Percentiles rank a stretch among this genome's conserved stretches.
Evolutionary conservation across 2,797 vertebrate species (phyloP).

Genomic region (Melanotaenia pygmaea): DNA sequence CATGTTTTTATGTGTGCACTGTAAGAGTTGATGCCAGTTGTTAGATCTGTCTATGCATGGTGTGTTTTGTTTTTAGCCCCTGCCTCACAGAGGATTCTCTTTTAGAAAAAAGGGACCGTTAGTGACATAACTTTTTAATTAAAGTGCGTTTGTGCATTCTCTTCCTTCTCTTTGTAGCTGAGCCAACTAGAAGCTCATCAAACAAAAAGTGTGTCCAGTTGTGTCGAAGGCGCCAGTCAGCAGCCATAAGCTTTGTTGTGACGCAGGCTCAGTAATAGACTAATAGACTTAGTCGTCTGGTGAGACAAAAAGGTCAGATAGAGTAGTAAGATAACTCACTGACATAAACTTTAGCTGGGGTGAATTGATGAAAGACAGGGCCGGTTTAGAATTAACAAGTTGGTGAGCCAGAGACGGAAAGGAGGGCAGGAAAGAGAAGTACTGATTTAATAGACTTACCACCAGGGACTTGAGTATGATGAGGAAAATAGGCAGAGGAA

Average conservation of each 20-base stretch:
- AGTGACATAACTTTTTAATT: slow-evolving; percentile 1
- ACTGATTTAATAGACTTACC: slow-evolving; percentile 47
- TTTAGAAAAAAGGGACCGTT: not conserved
- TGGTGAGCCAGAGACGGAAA: slow-evolving; percentile 31
- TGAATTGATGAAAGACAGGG: slow-evolving; percentile 13
- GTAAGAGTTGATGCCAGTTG: no score
- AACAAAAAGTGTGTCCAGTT: slow-evolving; percentile 35
- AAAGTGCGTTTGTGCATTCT: slow-evolving; percentile 12
- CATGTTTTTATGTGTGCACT: no score
- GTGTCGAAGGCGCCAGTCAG: slow-evolving; percentile 39
- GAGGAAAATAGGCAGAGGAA: slow-evolving; percentile 23
- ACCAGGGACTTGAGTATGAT: slow-evolving; percentile 14
- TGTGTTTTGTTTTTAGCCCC: no score
- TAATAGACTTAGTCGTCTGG: slow-evolving; percentile 51
- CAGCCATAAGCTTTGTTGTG: slow-evolving; percentile 57
- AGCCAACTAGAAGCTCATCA: slow-evolving; percentile 36
- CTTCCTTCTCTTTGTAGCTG: slow-evolving; percentile 7
- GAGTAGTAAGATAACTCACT: slow-evolving; percentile 15
- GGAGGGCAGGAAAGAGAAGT: slow-evolving; percentile 31
- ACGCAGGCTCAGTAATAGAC: slow-evolving; percentile 43
- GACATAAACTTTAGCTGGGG: slow-evolving; percentile 24
- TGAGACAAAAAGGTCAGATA: slow-evolving; percentile 27
- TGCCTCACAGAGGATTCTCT: not conserved
- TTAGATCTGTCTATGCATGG: no score
- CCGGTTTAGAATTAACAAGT: slow-evolving; percentile 50